Base-by-base conservation (phyloP, 2,888 invertebrate genomes). In the Eurytoma californica region DNA sequence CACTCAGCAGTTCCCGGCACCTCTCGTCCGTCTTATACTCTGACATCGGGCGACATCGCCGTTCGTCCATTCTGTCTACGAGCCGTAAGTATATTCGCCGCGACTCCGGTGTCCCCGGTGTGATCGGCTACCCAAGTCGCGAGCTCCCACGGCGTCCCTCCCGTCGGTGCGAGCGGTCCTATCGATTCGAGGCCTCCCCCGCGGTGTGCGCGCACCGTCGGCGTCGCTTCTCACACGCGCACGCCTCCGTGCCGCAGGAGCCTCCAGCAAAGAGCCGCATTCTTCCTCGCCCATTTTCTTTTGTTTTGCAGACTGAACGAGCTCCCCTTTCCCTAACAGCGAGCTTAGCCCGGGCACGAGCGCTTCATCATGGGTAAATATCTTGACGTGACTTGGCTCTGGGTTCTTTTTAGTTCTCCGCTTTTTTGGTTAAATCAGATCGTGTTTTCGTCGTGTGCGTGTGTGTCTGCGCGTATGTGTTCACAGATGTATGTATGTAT, bases 351-450 rank as follows among this genome's bases (percentile, higher is more conserved):
- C 51, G 61, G 57, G 55, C 74, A 70, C 72, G 61, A 72, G 63
- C 55, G 30, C 51, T 72, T 75, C 75, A 78, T 18, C 47, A 81
- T 78, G 78, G 80, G 80, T 81, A 81, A 75, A 81, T 81, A 81
- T 78, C 72, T 53, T n/a, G 60, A 18, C 30, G 58, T 39, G 20
- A 55, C 5, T 72, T 57, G 61, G 47, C 4, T 55, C n/a, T 67
- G 55, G 9, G 13, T 61, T 3, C 12, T 28, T 61, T 24, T 61
- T 39, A n/a, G 28, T 61, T 28, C 61, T 61, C n/a, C 39, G 28
- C n/a, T 28, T 18, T 12, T 18, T 66, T 69, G 49, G 28, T 68
- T 58, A 55, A 30, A 51, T 65, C 47, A 39, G 57, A 28, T 7
- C 51, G 20, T 24, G 30, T 58, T 12, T 58, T 49, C 24, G 9